phyloP scores from a whole-genome alignment of 53 echinoderm and acorn worm species.

The Echinarachnius parma region DNA sequence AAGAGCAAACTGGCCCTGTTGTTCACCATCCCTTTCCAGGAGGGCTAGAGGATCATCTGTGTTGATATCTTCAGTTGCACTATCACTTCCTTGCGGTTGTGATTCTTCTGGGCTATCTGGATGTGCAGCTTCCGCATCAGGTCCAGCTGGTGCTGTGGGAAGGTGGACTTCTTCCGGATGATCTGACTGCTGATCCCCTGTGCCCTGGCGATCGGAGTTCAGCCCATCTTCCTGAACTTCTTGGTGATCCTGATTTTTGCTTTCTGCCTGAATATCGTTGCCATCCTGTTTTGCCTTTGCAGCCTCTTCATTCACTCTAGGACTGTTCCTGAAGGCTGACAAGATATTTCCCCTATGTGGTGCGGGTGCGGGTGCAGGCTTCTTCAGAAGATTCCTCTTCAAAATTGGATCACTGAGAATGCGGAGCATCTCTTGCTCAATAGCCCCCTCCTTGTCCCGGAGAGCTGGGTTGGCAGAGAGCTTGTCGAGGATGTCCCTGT shows the following conservation, averaged over 20 bases:
- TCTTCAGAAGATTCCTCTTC: slow-evolving; percentile 26
- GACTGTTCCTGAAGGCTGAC: slow-evolving; percentile 16
- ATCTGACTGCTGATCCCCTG: no score
- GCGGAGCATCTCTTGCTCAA: slow-evolving; percentile 41
- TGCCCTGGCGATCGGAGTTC: no score
- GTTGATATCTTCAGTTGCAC: slow-evolving; percentile 7
- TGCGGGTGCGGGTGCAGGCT: slow-evolving; percentile 1
- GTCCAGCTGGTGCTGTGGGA: slow-evolving; percentile 12
- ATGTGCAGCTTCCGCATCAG: not conserved
- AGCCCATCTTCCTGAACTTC: no score
- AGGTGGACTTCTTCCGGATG: not conserved
- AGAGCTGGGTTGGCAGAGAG: slow-evolving; percentile 39
- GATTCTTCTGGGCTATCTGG: slow-evolving; percentile 20
- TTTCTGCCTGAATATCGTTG: not conserved
- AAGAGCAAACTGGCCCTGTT: not conserved
- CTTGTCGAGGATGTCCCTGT: slow-evolving; percentile 20
- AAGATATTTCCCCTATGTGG: slow-evolving; percentile 20
- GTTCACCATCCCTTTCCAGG: not conserved
- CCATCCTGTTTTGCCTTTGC: not conserved
- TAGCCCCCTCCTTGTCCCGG: slow-evolving; percentile 26
- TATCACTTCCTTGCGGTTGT: not conserved
- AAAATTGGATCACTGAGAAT: slow-evolving; percentile 34
- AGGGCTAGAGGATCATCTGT: slow-evolving; percentile 19
- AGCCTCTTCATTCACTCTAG: not conserved
- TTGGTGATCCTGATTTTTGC: no score